These are phyloP conservation scores for Passer domesticus DNA, from an alignment of 2,113 vertebrate genomes.

Conservation along the genomic window DNA sequence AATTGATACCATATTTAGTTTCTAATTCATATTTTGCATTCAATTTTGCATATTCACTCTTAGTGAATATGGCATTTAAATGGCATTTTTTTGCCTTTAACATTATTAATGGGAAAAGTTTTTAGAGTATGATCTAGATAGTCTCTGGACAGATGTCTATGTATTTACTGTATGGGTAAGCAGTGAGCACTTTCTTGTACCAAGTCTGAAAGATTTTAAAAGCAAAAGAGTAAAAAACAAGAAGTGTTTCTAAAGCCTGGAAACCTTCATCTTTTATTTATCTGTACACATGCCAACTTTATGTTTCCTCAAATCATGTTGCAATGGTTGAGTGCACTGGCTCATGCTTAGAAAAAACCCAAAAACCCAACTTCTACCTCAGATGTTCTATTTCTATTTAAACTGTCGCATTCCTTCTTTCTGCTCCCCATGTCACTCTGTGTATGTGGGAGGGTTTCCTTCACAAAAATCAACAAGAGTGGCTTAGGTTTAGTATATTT, in stretches of 20 bases:
- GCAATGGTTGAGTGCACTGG: background rate
- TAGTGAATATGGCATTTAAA: background rate
- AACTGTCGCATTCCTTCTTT: background rate
- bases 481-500: background rate
- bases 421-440: background rate
- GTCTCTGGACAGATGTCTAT: background rate
- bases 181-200: background rate
- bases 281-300: background rate
- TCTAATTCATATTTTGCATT: background rate
- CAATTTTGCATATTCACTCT: background rate
- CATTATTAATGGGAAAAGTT: background rate
- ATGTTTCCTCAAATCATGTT: background rate
- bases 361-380: background rate
- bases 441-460: background rate
- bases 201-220: background rate
- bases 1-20: background rate
- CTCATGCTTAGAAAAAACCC: background rate
- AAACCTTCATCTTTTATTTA: background rate
- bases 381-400: background rate
- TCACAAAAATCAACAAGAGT: background rate
- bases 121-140: background rate
- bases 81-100: background rate
- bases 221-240: background rate
- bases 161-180: background rate
- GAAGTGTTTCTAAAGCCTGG: background rate